Evolutionary conservation across 2,113 vertebrate species (phyloP).

Genomic region (Azemiops feae): DNA sequence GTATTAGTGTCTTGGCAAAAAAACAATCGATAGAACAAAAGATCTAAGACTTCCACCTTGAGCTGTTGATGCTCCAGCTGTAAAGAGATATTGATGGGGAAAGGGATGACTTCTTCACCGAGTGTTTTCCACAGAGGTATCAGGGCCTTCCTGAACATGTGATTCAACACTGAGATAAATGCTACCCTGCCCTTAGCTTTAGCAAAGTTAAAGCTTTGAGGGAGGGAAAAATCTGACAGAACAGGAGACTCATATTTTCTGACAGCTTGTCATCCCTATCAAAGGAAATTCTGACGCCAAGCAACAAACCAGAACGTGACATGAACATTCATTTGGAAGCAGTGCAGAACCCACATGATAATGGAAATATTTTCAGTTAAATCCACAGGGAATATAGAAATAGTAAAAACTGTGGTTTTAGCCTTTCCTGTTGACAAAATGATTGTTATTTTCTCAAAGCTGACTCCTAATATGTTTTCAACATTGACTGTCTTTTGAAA

Average conservation of each 20-base stretch:
- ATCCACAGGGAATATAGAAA: constrained; percentile 14
- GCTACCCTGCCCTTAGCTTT: background rate
- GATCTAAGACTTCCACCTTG: background rate
- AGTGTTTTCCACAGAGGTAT: background rate
- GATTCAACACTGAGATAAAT: background rate
- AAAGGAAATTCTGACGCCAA: constrained; percentile 15
- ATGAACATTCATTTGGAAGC: constrained; percentile 17
- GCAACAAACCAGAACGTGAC: constrained; percentile 18
- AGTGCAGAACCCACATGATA: background rate
- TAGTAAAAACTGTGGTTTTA: constrained; percentile 4
- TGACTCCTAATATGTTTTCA: constrained; percentile 4
- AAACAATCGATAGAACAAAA: background rate
- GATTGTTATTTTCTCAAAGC: background rate
- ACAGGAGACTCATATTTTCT: constrained; percentile 14
- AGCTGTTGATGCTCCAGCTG: background rate
- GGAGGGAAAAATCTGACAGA: background rate
- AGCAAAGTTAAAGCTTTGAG: constrained; percentile 1
- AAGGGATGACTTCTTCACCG: background rate
- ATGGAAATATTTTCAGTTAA: constrained; percentile 14
- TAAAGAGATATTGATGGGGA: background rate
- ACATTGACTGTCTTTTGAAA: background rate
- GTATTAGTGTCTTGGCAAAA: background rate
- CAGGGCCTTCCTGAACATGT: background rate
- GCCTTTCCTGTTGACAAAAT: constrained; percentile 11
- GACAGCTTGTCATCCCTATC: constrained; percentile 24